Evolutionary conservation across 2,797 vertebrate genomes (phyloP).

Genomic region (Pempheris klunzingeri): DNA sequence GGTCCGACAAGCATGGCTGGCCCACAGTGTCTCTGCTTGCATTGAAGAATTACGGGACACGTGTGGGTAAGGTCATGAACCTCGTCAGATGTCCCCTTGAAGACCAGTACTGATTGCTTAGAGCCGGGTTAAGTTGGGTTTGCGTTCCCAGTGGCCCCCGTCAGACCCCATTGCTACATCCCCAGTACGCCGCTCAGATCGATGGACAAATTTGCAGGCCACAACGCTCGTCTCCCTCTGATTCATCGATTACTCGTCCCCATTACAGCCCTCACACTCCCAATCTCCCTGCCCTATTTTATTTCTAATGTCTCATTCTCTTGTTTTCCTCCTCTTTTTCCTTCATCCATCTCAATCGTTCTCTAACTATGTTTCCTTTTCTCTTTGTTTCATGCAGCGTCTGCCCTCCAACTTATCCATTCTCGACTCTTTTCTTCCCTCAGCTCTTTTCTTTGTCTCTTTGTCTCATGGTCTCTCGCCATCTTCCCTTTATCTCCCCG

Average conservation of each 20-base stretch:
- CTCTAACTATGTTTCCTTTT: constrained; percentile 30
- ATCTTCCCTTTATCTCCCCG: constrained; percentile 54
- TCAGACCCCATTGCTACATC: constrained; percentile 31
- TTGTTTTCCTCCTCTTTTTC: constrained; percentile 27
- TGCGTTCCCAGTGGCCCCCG: constrained; percentile 16
- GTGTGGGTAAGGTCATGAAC: constrained; percentile 22
- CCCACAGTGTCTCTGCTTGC: not conserved
- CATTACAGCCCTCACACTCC: constrained; percentile 50
- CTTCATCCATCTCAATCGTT: constrained; percentile 23
- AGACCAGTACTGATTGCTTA: constrained; percentile 38
- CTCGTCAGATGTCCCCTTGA: constrained; percentile 28
- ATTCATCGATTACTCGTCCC: constrained; percentile 63
- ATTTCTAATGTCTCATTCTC: constrained; percentile 37
- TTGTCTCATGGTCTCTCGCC: constrained; percentile 49
- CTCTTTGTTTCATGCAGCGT: constrained; percentile 28
- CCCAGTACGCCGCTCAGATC: constrained; percentile 51
- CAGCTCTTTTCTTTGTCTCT: constrained; percentile 52
- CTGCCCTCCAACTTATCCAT: constrained; percentile 17
- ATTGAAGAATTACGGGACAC: constrained; percentile 3
- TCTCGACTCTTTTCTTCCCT: constrained; percentile 31
- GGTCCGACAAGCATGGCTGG: not conserved
- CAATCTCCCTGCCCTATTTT: constrained; percentile 33
- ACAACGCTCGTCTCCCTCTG: constrained; percentile 31
- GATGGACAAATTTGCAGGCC: constrained; percentile 65
- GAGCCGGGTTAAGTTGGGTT: constrained; percentile 55